Base-by-base conservation (phyloP, 2,888 invertebrate genomes). In the Agriotes lineatus region DNA sequence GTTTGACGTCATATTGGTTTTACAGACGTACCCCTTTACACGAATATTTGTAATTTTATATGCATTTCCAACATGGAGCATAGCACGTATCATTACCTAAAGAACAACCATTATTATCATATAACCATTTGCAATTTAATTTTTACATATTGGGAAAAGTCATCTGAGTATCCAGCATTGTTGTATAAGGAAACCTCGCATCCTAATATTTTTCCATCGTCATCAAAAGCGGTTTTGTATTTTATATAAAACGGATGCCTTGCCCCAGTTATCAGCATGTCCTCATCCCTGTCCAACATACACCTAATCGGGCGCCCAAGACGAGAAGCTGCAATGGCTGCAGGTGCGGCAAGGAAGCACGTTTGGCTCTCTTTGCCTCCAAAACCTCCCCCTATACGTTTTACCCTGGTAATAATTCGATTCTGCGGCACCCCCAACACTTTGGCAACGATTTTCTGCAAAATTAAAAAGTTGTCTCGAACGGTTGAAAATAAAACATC, bases 371-470 rank as follows among this genome's bases (percentile, higher is more conserved):
- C 97, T 85, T 98, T 98, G 0, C 97, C 98, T 7, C 98, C 98
- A 82, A 98, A 98, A 20, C 96, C 97, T 18, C 98, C 98, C 0
- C 97, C 98, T 79, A 98, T 85, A 60, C 98, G 88, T 82, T 96
- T 96, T 0, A 94, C 93, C 72, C 91, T 90, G 12, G 91, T 89
- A 0, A 90, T 89, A 14, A 98, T 87, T 79, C 90, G 90, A 77
- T 93, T 92, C 76, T 90, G 88, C 0, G 93, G 91, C 14, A 96
- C 85, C 30, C 90, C 90, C 19, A 96, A 85, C 3, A 91, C 87
- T 72, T 91, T 89, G 1, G 94, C 88, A 0, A 91, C 85, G 16
- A 92, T 82, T 85, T 90, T 90, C 88, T 95, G 56, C 14, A 50
- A n/a, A n/a, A n/a, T n/a, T n/a, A n/a, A n/a, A n/a, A n/a, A n/a